A percentile compares a stretch with the other conserved stretches of the same genome.
These are phyloP conservation scores for Anthrax anthrax DNA, from an alignment of 2,888 invertebrate species.

Conservation along the genomic window DNA sequence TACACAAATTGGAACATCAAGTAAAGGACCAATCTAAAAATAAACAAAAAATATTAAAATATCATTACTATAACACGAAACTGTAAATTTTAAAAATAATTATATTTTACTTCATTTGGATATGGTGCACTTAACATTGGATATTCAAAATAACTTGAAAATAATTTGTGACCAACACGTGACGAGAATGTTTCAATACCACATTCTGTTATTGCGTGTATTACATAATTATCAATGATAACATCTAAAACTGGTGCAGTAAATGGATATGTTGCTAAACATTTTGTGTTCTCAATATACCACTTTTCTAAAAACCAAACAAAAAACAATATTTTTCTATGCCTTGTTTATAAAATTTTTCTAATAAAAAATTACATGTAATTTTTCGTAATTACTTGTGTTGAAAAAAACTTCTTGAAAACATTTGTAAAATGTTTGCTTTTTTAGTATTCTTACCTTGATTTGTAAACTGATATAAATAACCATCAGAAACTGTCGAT, in stretches of 20 bases:
- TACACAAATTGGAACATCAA: constrained; percentile 47
- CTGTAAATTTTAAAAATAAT: background rate
- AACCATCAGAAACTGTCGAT: constrained; percentile 53
- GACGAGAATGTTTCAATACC: constrained; percentile 65
- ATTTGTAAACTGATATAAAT: constrained; percentile 52
- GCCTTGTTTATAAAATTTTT: too few species aligned
- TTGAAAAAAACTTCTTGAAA: background rate
- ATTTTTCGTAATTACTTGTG: too few species aligned
- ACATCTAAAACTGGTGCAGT: constrained; percentile 54
- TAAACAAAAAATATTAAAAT: background rate
- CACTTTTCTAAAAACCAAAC: constrained; percentile 24
- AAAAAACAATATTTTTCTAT: background rate
- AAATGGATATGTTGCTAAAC: constrained; percentile 52
- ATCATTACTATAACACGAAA: too few species aligned
- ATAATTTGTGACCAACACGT: constrained; percentile 46
- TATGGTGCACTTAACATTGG: constrained; percentile 27
- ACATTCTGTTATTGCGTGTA: constrained; percentile 61
- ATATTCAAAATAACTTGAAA: constrained; percentile 35
- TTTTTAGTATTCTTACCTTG: constrained; percentile 24
- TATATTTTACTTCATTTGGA: constrained; percentile 21
- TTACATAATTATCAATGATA: constrained; percentile 47
- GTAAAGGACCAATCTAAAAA: constrained; percentile 39
- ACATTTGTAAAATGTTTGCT: too few species aligned
- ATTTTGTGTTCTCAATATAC: constrained; percentile 36
- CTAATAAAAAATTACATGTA: too few species aligned